Percentiles rank a stretch among this genome's conserved stretches.
Conservation (phyloP, 2,888 invertebrate genomes). For the Nomada flava region DNA sequence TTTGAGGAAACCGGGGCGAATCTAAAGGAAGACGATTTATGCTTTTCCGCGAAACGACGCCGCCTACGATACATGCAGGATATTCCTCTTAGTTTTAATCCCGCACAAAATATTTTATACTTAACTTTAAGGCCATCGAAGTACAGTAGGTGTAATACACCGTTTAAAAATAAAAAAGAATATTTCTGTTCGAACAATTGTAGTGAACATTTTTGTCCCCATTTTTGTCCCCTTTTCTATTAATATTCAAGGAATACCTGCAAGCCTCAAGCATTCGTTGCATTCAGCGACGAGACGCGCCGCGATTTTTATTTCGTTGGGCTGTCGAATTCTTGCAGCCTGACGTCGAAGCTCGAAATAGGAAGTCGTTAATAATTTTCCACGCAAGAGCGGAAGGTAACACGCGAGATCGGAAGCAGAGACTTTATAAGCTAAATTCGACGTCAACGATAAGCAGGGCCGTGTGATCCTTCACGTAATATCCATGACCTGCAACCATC, state of each 20-base stretch:
- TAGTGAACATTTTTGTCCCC: too few relatives aligned
- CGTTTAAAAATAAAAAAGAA: too few relatives aligned
- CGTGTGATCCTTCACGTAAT: conserved; percentile 67
- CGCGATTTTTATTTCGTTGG: not conserved
- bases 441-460: conserved; percentile 33
- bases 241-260: too few relatives aligned
- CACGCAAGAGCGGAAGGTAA: not conserved
- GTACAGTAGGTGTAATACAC: too few relatives aligned
- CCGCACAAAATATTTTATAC: too few relatives aligned
- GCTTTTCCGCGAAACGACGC: not conserved
- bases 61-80: not conserved
- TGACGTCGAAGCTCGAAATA: conserved; percentile 33
- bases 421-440: conserved; percentile 58
- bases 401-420: conserved; percentile 20
- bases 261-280: not conserved
- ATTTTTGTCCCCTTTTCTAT: too few relatives aligned
- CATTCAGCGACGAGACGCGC: conserved; percentile 1
- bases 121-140: too few relatives aligned
- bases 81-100: too few relatives aligned
- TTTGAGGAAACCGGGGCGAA: conserved; percentile 24
- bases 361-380: conserved; percentile 33
- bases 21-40: conserved; percentile 14
- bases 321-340: not conserved
- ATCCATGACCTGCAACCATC: conserved; percentile 64
- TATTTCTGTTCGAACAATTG: too few relatives aligned